Evolutionary conservation across 2,888 invertebrate species (phyloP).

Genomic region (Eretmocerus hayati): DNA sequence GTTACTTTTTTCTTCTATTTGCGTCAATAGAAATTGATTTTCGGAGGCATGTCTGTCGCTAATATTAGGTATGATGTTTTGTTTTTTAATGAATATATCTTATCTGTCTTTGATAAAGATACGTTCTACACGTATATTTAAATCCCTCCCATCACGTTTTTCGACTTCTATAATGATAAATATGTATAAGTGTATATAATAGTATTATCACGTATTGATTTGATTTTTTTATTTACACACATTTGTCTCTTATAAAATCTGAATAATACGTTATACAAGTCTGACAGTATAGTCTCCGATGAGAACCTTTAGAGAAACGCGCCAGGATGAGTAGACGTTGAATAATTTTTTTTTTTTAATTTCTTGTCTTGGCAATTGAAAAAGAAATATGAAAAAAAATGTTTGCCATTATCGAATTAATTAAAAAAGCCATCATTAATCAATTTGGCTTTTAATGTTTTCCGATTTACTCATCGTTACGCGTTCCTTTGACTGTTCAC

Average conservation of each 20-base stretch:
- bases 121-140: slow-evolving; percentile 22
- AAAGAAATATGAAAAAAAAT: too few relatives aligned
- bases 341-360: slow-evolving; percentile 3
- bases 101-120: slow-evolving; percentile 16
- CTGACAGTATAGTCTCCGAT: slow-evolving; percentile 16
- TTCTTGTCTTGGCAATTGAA: background rate
- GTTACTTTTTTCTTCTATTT: slow-evolving; percentile 16
- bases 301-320: slow-evolving; percentile 20
- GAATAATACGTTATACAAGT: slow-evolving; percentile 17
- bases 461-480: slow-evolving; percentile 21
- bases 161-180: too few relatives aligned
- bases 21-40: slow-evolving; percentile 21
- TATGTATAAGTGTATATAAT: too few relatives aligned
- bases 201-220: slow-evolving; percentile 23
- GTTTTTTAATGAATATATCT: slow-evolving; percentile 19
- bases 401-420: background rate
- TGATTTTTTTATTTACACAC: slow-evolving; percentile 21
- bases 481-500: slow-evolving; percentile 22
- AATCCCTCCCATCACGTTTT: slow-evolving; percentile 9
- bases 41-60: slow-evolving; percentile 21
- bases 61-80: slow-evolving; percentile 13
- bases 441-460: background rate
- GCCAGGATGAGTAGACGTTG: slow-evolving; percentile 19
- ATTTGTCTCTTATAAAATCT: slow-evolving; percentile 25
- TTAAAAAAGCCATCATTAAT: slow-evolving; percentile 12